These are phyloP conservation scores for Botrylloides violaceus DNA, from an alignment of 23 tunicate genomes.

Conservation along the genomic window DNA sequence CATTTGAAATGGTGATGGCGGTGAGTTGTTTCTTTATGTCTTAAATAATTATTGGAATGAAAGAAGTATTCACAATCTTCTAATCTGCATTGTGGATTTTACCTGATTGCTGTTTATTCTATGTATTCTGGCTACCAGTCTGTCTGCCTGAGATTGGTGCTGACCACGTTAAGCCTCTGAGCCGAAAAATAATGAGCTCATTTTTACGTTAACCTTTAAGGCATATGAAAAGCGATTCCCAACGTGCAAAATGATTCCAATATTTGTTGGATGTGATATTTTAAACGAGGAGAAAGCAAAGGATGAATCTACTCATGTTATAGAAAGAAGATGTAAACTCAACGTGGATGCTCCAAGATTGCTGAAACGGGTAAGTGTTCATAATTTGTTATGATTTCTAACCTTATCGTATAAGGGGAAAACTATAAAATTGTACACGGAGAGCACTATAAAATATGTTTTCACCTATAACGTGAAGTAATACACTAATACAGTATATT, in stretches of 20 bases:
- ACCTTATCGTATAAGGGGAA: too few species aligned
- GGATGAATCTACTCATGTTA: slow-evolving; percentile 67
- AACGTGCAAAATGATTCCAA: slow-evolving; percentile 95
- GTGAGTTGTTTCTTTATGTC: slow-evolving; percentile 49
- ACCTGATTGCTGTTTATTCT: too few species aligned
- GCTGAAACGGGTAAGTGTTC: slow-evolving; percentile 52
- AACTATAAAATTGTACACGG: too few species aligned
- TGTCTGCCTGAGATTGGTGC: too few species aligned
- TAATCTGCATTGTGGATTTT: too few species aligned
- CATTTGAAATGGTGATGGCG: slow-evolving; percentile 98
- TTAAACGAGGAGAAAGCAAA: slow-evolving; percentile 49
- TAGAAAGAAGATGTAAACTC: slow-evolving; percentile 89
- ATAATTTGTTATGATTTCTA: background rate
- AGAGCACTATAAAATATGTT: too few species aligned
- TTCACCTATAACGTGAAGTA: background rate
- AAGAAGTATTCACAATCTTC: too few species aligned
- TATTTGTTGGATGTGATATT: slow-evolving; percentile 90
- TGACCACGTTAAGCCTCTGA: too few species aligned
- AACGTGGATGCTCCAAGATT: slow-evolving; percentile 85
- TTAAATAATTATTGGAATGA: too few species aligned
- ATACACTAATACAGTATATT: too few species aligned
- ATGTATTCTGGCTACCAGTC: too few species aligned
- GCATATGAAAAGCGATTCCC: slow-evolving; percentile 94
- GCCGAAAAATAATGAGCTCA: too few species aligned
- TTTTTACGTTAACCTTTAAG: slow-evolving; percentile 27